Evolutionary conservation across 1,140 invertebrate species (phyloP).

Genomic region (Homarus americanus): DNA sequence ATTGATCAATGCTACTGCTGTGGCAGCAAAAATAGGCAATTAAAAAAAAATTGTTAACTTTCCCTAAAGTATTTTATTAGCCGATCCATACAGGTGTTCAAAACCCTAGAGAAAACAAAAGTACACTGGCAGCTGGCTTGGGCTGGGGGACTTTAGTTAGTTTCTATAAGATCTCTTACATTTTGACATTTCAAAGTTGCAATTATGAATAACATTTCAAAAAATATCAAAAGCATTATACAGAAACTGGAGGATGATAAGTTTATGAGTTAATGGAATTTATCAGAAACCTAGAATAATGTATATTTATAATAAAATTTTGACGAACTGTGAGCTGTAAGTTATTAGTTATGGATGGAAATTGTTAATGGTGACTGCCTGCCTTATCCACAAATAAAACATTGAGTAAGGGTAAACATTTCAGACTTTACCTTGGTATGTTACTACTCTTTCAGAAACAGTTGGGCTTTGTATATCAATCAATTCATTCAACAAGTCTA

Average conservation of each 20-base stretch:
- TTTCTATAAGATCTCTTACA: constrained; percentile 33
- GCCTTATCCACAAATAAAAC: neutral
- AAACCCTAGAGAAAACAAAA: constrained; percentile 67
- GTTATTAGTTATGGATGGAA: constrained; percentile 41
- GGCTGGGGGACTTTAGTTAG: constrained; percentile 56
- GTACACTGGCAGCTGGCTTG: constrained; percentile 61
- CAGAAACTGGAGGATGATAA: constrained; percentile 38
- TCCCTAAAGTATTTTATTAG: constrained; percentile 67
- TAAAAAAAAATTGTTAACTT: constrained; percentile 28
- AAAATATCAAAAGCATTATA: constrained; percentile 62
- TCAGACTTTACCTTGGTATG: neutral
- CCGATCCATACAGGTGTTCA: constrained; percentile 67
- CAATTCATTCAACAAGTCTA: neutral
- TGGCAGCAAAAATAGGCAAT: neutral
- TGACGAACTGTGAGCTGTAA: constrained; percentile 19
- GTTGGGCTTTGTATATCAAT: neutral
- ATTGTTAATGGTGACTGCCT: constrained; percentile 4
- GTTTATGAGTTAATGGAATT: constrained; percentile 48
- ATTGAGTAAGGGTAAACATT: neutral
- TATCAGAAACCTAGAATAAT: constrained; percentile 27
- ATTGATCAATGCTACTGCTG: too few species aligned
- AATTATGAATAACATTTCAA: constrained; percentile 45
- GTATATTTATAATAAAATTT: constrained; percentile 32
- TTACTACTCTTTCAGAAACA: neutral
- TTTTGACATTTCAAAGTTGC: constrained; percentile 45